Evolutionary conservation across 2,797 vertebrate genomes (phyloP).

Genomic region (Meriones psammophilus): DNA sequence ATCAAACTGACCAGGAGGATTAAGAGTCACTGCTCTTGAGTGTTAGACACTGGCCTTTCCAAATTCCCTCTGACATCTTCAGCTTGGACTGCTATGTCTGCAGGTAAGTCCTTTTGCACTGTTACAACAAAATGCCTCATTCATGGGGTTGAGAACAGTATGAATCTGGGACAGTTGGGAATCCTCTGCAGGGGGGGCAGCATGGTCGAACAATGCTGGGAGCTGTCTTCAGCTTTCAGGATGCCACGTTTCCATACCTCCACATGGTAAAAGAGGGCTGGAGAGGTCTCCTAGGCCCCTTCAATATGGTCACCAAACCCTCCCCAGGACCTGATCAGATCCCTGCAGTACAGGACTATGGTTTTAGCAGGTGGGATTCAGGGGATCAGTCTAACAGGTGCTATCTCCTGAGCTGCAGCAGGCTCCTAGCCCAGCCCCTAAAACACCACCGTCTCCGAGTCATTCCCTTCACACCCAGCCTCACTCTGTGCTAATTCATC

Average conservation of each 20-base stretch:
- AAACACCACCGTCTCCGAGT: not conserved
- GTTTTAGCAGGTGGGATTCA: not conserved
- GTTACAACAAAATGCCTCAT: not conserved
- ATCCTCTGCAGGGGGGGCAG: not conserved
- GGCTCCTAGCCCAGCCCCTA: not conserved
- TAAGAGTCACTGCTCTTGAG: not conserved
- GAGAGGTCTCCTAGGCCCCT: not conserved
- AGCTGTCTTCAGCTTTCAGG: not conserved
- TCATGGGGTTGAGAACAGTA: not conserved
- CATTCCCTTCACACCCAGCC: not conserved
- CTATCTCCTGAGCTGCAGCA: not conserved
- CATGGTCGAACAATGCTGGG: not conserved
- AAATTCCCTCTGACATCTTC: not conserved
- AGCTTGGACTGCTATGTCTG: not conserved
- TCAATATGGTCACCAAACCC: not conserved
- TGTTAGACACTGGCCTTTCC: not conserved
- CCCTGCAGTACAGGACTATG: not conserved
- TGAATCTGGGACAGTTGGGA: not conserved
- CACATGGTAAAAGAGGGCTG: not conserved
- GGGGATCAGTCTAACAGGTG: not conserved
- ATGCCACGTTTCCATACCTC: not conserved
- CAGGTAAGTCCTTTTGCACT: not conserved
- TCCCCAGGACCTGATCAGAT: not conserved
- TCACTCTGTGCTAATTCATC: not conserved
- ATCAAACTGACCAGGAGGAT: not conserved